Evolutionary conservation across 2,797 vertebrate species (phyloP), one percentile per base, ranked within the genome.

Genomic region (Knipowitschia caucasica): DNA sequence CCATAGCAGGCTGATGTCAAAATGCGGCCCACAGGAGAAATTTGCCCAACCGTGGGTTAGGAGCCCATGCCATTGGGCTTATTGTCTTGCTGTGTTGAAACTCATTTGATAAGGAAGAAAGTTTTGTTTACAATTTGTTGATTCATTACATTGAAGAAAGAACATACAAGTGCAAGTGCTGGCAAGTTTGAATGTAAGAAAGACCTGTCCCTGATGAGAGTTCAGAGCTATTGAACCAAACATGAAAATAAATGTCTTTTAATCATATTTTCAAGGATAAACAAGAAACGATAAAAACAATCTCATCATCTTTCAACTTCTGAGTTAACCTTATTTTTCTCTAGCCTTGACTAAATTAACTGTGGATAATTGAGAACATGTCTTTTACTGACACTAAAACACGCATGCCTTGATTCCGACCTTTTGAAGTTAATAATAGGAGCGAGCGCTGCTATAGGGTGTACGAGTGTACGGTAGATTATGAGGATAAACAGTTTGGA

Each of bases 321-420:
- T 12, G 27, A 34, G 15, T 29, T 52, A 15, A 33, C 12, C 34
- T 50, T 52, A 15, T 55, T 18, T 47, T 56, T 18, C 42, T 51
- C 58, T 21, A 34, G 55, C 53, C 4, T 21, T 14, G 20, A 45
- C 24, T 46, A 11, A 34, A 60, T 27, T 15, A 26, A 70, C 46
- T 40, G 36, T 69, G 79, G 71, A 70, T 80, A 78, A 78, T 79
- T 78, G 77, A 75, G 75, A 43, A 56, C 21, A 68, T 62, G 27
- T 53, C 56, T 58, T 56, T 55, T 56, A 50, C 50, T 43, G 26
- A 60, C 50, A 61, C 39, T 31, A 18, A 50, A 60, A 35, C 49
- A 43, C 42, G 56, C 73, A 72, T 69, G 54, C 64, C 71, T 64
- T 73, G 69, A 30, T 50, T 71, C 31, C 50, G 49, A 52, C 53